Evolutionary conservation across 1,140 invertebrate genomes (phyloP).

Genomic region (Megalopta genalis): DNA sequence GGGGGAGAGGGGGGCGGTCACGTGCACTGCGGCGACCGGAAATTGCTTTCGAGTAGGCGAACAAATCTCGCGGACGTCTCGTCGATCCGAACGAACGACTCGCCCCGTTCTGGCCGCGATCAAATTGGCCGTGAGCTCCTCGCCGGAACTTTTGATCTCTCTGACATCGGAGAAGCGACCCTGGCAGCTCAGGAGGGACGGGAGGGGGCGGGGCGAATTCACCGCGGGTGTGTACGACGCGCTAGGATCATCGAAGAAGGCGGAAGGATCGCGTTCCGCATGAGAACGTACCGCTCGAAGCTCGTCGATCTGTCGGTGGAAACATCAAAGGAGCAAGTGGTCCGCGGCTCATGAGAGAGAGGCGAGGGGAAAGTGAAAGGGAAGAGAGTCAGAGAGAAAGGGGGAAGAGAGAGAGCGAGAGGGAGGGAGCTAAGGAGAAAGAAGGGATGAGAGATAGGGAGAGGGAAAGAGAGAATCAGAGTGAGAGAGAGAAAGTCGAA

Average conservation of each 20-base stretch:
- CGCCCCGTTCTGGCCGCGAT: not conserved
- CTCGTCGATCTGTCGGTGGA: constrained; percentile 47
- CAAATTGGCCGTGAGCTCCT: constrained; percentile 11
- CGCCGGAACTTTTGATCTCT: constrained; percentile 1
- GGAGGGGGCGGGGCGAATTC: not conserved
- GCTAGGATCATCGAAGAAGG: constrained; percentile 41
- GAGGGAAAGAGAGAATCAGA: constrained; percentile 25
- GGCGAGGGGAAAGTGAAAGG: not conserved
- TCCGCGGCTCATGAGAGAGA: constrained; percentile 33
- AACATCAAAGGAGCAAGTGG: constrained; percentile 74
- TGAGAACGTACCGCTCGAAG: constrained; percentile 33
- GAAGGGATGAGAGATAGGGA: not conserved
- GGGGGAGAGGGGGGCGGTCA: no score
- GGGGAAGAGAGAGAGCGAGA: not conserved
- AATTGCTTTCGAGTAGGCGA: not conserved
- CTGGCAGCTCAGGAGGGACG: no score
- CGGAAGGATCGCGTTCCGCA: constrained; percentile 29
- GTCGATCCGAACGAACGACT: not conserved
- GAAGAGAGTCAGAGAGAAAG: no score
- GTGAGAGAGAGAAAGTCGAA: no score
- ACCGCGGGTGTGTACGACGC: constrained; percentile 30
- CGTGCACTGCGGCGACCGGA: not conserved
- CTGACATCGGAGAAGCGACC: not conserved
- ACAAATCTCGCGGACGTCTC: not conserved
- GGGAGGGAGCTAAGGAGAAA: not conserved